Percentiles rank a stretch among this genome's conserved stretches.
Conservation (phyloP, 2,113 vertebrate genomes). For the Anolis carolinensis region DNA sequence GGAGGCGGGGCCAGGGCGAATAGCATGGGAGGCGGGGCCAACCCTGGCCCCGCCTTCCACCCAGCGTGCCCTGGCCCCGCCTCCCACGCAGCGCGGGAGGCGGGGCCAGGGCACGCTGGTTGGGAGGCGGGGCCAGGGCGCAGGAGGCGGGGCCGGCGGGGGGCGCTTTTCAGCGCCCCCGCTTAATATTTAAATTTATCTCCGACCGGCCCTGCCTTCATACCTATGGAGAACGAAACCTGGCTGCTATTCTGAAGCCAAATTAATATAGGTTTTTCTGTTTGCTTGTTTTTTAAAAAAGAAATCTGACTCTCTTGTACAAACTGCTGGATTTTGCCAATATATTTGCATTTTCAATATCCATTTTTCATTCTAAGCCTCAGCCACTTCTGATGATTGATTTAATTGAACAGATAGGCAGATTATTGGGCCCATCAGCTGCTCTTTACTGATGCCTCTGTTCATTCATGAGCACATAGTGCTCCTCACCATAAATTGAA, state of each 20-base stretch:
- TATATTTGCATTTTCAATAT: slow-evolving; percentile 28
- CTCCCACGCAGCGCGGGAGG: too few relatives aligned
- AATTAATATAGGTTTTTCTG: background rate
- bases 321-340: slow-evolving; percentile 11
- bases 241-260: background rate
- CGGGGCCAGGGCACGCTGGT: too few relatives aligned
- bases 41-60: too few relatives aligned
- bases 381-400: slow-evolving; percentile 23
- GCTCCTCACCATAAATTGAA: slow-evolving; percentile 4
- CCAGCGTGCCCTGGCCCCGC: too few relatives aligned
- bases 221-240: background rate
- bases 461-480: slow-evolving; percentile 5
- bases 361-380: slow-evolving; percentile 17
- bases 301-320: background rate
- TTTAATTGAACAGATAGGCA: slow-evolving; percentile 19
- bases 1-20: too few relatives aligned
- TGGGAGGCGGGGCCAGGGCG: too few relatives aligned
- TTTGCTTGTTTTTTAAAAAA: background rate
- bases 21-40: too few relatives aligned
- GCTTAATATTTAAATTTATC: too few relatives aligned
- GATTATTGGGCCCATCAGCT: slow-evolving; percentile 5
- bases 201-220: too few relatives aligned
- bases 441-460: background rate
- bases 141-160: too few relatives aligned
- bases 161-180: too few relatives aligned